A percentile compares a stretch with the other conserved stretches of the same genome.
Evolutionary conservation across 1,140 invertebrate genomes (phyloP).

Genomic region (Scaptomyza hsui): DNA sequence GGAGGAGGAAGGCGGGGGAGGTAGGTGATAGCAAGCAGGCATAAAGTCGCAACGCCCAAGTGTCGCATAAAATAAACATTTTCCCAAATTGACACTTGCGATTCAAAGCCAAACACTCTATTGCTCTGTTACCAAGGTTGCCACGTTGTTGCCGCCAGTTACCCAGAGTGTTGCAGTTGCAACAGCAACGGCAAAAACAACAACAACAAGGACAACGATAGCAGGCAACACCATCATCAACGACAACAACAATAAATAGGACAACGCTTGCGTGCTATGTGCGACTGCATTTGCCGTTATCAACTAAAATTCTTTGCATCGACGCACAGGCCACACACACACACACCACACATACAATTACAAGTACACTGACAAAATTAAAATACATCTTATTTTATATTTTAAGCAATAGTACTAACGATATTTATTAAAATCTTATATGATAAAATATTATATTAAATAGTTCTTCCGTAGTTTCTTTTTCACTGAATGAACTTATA

Average conservation of each 20-base stretch:
- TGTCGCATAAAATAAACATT: conserved; percentile 77
- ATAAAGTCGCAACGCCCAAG: conserved; percentile 43
- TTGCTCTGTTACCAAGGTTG: conserved; percentile 37
- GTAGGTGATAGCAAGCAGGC: not conserved
- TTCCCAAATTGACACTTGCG: conserved; percentile 78
- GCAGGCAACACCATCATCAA: conserved; percentile 55
- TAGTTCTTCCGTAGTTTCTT: too few species aligned
- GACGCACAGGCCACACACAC: conserved; percentile 56
- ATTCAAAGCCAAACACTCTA: conserved; percentile 79
- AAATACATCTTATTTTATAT: too few species aligned
- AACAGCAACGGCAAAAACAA: conserved; percentile 42
- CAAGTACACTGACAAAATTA: not conserved
- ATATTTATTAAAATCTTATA: too few species aligned
- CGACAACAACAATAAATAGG: conserved; percentile 11
- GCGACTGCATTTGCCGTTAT: conserved; percentile 60
- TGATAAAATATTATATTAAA: too few species aligned
- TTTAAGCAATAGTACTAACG: too few species aligned
- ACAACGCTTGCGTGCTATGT: conserved; percentile 3
- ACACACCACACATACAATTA: not conserved
- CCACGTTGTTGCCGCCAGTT: conserved; percentile 12
- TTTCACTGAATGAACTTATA: too few species aligned
- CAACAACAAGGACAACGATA: conserved; percentile 25
- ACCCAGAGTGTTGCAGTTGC: conserved; percentile 30
- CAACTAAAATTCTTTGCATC: conserved; percentile 77
- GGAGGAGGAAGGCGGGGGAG: not conserved